A percentile compares a stretch with the other conserved stretches of the same genome.
Conservation (phyloP, 1,140 invertebrate genomes). For the Drosophila pachea region DNA sequence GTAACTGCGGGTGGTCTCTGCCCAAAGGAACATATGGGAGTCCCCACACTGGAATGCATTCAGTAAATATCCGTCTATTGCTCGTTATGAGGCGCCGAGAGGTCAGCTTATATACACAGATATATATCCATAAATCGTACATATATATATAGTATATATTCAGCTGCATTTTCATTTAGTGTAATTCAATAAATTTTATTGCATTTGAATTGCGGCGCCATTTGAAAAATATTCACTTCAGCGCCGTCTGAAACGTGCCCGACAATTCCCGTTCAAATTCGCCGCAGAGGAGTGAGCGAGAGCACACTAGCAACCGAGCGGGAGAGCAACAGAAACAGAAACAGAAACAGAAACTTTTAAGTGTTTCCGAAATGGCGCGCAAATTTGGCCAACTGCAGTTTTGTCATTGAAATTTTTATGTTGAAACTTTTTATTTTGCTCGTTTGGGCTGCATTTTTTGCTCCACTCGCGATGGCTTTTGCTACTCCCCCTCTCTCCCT, state of each 20-base stretch:
- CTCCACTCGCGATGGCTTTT: conserved; percentile 7
- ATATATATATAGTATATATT: background rate
- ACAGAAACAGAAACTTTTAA: conserved; percentile 36
- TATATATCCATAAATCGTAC: too few relatives aligned
- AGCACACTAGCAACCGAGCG: background rate
- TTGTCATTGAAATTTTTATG: conserved; percentile 51
- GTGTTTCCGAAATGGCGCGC: conserved; percentile 46
- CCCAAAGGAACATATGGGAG: too few relatives aligned
- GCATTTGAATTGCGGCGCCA: conserved; percentile 17
- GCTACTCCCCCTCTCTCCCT: background rate
- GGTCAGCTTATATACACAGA: background rate
- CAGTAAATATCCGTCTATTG: background rate
- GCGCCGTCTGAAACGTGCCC: conserved; percentile 1
- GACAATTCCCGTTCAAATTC: conserved; percentile 15
- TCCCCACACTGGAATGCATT: background rate
- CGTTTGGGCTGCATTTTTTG: conserved; percentile 23
- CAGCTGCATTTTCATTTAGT: background rate
- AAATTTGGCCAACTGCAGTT: conserved; percentile 47
- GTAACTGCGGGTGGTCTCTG: too few relatives aligned
- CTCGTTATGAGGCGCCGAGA: background rate
- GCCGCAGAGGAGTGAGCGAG: background rate
- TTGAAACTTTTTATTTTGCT: conserved; percentile 26
- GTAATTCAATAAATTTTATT: conserved; percentile 28
- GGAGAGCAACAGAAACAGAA: background rate
- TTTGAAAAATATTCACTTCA: conserved; percentile 16